Percentiles rank a stretch among this genome's conserved stretches.
phyloP scores from a whole-genome alignment of 2,797 vertebrate species.

The Chromis chromis region DNA sequence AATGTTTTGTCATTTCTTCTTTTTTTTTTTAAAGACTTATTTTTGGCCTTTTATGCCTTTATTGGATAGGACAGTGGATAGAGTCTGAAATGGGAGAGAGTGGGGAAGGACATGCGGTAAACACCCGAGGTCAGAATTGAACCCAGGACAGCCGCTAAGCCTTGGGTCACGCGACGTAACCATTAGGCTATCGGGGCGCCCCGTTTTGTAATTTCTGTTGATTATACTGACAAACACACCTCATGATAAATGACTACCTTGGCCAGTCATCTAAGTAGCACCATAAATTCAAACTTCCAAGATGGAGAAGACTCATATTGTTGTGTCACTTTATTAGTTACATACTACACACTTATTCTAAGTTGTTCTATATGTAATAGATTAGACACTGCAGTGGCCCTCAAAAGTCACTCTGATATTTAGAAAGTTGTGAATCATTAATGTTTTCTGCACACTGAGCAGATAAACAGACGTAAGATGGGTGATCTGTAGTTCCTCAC shows the following conservation, averaged over 20 bases:
- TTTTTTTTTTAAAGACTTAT: no score
- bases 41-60: no score
- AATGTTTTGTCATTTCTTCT: not conserved
- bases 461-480: no score
- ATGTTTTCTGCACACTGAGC: no score
- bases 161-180: no score
- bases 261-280: not conserved
- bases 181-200: no score
- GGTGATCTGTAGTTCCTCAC: not conserved
- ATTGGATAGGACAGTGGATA: no score
- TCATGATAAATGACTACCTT: not conserved
- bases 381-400: not conserved
- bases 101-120: no score
- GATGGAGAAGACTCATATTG: not conserved
- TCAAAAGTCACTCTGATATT: not conserved
- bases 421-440: not conserved
- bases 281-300: not conserved
- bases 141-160: no score
- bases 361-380: no score
- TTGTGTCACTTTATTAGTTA: not conserved
- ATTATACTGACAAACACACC: not conserved
- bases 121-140: no score
- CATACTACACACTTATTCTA: not conserved
- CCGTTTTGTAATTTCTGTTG: not conserved
- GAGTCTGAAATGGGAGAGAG: no score